phyloP scores from a whole-genome alignment of 2,888 invertebrate genomes.

The Notocelia uddmanniana region DNA sequence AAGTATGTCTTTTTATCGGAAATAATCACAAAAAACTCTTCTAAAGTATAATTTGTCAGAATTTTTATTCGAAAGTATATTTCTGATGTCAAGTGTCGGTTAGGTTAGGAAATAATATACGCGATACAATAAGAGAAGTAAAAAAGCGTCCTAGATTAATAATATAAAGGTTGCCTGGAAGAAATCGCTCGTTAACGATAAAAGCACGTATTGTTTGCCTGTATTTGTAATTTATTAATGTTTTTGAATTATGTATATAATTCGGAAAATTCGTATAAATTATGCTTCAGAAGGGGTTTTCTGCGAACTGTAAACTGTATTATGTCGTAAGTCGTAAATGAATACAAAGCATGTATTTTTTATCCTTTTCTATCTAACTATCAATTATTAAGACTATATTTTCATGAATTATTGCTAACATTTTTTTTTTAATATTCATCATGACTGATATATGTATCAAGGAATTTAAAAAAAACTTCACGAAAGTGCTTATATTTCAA shows the following conservation, averaged over 20 bases:
- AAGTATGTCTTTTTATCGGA: neutral
- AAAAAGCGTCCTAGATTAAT: too few species aligned
- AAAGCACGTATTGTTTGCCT: too few species aligned
- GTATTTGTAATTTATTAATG: too few species aligned
- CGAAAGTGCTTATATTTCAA: neutral
- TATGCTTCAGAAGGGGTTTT: neutral
- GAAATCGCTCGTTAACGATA: too few species aligned
- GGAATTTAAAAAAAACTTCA: neutral
- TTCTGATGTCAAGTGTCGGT: too few species aligned
- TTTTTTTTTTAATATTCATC: neutral
- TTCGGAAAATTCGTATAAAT: neutral
- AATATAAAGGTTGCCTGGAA: too few species aligned
- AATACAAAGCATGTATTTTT: neutral
- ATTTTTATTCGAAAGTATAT: neutral
- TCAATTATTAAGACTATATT: neutral
- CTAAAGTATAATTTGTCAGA: neutral
- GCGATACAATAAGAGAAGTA: too few species aligned
- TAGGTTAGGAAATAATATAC: too few species aligned
- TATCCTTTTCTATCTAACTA: constrained; percentile 1
- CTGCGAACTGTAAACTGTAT: neutral
- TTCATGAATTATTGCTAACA: neutral
- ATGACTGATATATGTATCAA: neutral
- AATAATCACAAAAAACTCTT: neutral
- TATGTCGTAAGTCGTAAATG: neutral
- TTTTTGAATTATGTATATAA: too few species aligned